Conservation (phyloP, 2,113 vertebrate species). For the Ahaetulla prasina region DNA sequence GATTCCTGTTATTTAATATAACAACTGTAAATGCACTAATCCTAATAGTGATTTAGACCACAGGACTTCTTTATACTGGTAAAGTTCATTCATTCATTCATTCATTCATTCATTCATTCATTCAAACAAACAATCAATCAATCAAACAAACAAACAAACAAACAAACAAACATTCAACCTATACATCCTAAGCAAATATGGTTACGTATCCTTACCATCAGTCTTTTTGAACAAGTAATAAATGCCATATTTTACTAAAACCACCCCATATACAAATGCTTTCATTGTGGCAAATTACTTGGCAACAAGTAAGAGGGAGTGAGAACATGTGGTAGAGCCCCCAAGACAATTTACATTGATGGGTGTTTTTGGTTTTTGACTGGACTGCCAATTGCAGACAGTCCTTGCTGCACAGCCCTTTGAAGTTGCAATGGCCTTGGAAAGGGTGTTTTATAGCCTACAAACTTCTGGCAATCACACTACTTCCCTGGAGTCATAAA, state of each 20-base stretch:
- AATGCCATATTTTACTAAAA: not conserved
- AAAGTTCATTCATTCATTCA: not conserved
- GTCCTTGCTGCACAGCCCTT: too few relatives aligned
- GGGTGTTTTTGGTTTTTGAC: not conserved
- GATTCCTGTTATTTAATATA: not conserved
- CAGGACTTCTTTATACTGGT: not conserved
- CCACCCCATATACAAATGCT: not conserved
- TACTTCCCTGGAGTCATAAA: too few relatives aligned
- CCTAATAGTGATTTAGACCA: not conserved
- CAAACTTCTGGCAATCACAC: too few relatives aligned
- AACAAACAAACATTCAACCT: not conserved
- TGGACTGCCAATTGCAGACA: not conserved
- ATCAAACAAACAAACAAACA: not conserved
- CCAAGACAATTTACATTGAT: not conserved
- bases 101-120: too few relatives aligned
- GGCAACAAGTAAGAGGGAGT: not conserved
- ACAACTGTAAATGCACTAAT: not conserved
- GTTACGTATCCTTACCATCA: not conserved
- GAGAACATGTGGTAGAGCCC: not conserved
- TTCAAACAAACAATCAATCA: not conserved
- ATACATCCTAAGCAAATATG: not conserved
- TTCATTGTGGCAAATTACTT: not conserved
- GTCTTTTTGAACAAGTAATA: not conserved
- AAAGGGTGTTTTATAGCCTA: too few relatives aligned
- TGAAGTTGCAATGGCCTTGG: too few relatives aligned